phyloP scores from a whole-genome alignment of 2,113 vertebrate genomes.

The Myanophis thanlyinensis region DNA sequence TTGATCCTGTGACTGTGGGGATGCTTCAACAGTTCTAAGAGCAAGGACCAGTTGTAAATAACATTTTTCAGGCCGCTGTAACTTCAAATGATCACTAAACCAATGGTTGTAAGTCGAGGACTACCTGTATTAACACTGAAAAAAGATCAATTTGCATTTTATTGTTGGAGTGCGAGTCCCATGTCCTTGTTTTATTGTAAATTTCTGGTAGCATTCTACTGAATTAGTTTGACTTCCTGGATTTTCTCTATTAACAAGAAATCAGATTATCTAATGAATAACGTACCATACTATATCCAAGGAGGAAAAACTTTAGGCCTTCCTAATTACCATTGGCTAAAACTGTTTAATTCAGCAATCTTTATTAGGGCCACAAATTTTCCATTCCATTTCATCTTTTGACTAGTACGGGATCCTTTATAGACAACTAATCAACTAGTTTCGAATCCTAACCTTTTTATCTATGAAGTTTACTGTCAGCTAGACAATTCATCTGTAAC shows the following conservation, averaged over 20 bases:
- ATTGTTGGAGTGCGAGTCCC: background rate
- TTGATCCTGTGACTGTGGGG: background rate
- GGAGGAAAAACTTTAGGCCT: background rate
- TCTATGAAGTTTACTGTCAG: background rate
- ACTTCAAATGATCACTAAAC: background rate
- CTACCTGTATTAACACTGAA: background rate
- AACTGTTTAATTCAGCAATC: background rate
- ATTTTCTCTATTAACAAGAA: background rate
- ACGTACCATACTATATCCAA: background rate
- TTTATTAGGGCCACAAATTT: background rate
- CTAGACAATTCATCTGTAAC: background rate
- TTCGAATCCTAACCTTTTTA: background rate
- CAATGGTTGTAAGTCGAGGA: background rate
- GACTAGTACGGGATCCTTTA: background rate
- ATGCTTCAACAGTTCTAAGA: background rate
- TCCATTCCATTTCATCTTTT: background rate
- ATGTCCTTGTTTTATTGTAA: background rate
- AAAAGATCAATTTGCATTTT: background rate
- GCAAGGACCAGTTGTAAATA: background rate
- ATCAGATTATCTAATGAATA: background rate
- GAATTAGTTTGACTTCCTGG: background rate
- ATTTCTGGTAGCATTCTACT: background rate
- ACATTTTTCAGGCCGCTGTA: background rate
- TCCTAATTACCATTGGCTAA: background rate
- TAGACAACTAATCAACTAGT: background rate